Conservation (phyloP, 2,888 invertebrate genomes). For the Pseudoips prasinana region DNA sequence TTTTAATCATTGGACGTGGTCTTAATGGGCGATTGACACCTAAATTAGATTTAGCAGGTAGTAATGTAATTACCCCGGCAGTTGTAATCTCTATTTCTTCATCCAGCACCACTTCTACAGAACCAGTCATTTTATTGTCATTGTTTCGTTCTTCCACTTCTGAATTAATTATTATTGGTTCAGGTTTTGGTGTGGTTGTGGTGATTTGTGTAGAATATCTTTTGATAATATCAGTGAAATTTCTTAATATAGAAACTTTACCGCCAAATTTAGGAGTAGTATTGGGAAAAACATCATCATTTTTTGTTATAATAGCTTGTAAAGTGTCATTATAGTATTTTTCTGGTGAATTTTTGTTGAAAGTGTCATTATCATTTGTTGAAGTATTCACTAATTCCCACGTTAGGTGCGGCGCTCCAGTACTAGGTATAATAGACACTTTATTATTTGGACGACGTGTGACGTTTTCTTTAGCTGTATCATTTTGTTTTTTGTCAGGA, state of each 20-base stretch:
- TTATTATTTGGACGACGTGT: slow-evolving; percentile 72
- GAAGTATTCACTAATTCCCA: slow-evolving; percentile 84
- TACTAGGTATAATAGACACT: slow-evolving; percentile 72
- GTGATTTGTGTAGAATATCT: slow-evolving; percentile 77
- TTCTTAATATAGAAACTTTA: slow-evolving; percentile 76
- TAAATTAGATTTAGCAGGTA: slow-evolving; percentile 90
- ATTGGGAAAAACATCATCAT: slow-evolving; percentile 69
- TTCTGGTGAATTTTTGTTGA: slow-evolving; percentile 67
- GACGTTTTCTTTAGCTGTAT: slow-evolving; percentile 51
- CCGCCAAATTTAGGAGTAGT: slow-evolving; percentile 69
- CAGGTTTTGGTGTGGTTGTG: slow-evolving; percentile 34
- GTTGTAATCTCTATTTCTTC: slow-evolving; percentile 69
- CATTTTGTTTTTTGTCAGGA: slow-evolving; percentile 27
- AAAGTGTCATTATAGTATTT: slow-evolving; percentile 84
- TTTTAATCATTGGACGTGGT: slow-evolving; percentile 81
- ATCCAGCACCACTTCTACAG: slow-evolving; percentile 70
- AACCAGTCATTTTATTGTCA: slow-evolving; percentile 62
- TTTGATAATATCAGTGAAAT: slow-evolving; percentile 85
- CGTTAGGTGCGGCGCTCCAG: slow-evolving; percentile 63
- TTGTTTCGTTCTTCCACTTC: slow-evolving; percentile 51
- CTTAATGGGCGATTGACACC: slow-evolving; percentile 87
- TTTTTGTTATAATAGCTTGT: slow-evolving; percentile 84
- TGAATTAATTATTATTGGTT: slow-evolving; percentile 28
- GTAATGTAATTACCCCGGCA: slow-evolving; percentile 79
- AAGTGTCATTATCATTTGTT: slow-evolving; percentile 61